Evolutionary conservation across 2,113 vertebrate genomes (phyloP), one percentile per base, ranked within the genome.

Genomic region (Platichthys stellatus): DNA sequence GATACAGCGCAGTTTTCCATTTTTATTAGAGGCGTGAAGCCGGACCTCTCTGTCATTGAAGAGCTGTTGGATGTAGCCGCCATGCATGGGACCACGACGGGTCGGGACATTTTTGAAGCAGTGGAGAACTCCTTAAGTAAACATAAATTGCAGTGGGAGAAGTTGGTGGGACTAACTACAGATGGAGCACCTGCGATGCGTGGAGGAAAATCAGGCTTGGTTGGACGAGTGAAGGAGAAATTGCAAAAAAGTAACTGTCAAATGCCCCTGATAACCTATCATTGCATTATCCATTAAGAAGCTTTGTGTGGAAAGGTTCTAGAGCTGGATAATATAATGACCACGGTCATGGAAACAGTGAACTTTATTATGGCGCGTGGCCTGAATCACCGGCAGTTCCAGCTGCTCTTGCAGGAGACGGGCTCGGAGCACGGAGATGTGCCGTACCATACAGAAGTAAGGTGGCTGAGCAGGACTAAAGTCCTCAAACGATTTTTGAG

Each of bases 61-160:
- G 78, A 75, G 79, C 66, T 81, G 1, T 49, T 72, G 38, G 74
- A 67, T 76, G 57, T 76, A 2, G 61, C 66, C 23, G 43, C 66
- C 1, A 69, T 74, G 59, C 72, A 81, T 47, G 72, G 61, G 45
- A 76, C 54, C 5, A 66, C 66, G 1, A 71, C 28, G 18, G 67
- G 60, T 2, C 0, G 21, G 3, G 45, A 73, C 23, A 23, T 23
- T 23, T 23, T 23, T 23, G 23, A 23, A 23, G 23, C 23, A 23
- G 23, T 23, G 23, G 23, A 23, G 23, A 23, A 23, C 63, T 77
- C 63, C 7, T 5, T 63, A 24, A 77, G 38, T 77, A 69, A 72
- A 78, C 57, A 17, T 67, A n/a, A 2, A 66, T 71, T 65, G 10
- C 54, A 17, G 0, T 66, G 72, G 67, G 67, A 76, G 71, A 71